Conservation (phyloP, 2,888 invertebrate species). For the Anagyrus pseudococci region DNA sequence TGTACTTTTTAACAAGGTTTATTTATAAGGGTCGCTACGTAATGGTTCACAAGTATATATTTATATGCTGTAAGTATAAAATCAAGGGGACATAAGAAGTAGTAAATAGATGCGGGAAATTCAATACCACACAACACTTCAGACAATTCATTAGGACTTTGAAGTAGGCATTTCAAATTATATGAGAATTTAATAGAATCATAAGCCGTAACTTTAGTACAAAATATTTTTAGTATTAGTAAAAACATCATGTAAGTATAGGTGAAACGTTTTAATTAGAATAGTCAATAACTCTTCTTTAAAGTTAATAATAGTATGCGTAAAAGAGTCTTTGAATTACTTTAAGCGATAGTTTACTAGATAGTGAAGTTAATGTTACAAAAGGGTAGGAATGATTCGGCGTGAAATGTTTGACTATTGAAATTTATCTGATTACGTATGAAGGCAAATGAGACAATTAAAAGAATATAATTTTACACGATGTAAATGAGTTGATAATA, state of each 20-base stretch:
- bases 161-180: slow-evolving; percentile 33
- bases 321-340: no score
- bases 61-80: slow-evolving; percentile 27
- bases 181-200: no score
- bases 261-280: neutral
- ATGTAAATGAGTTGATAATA: no score
- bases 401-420: no score
- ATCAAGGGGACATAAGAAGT: slow-evolving; percentile 20
- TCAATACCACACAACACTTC: slow-evolving; percentile 50
- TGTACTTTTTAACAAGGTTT: slow-evolving; percentile 28
- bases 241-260: neutral
- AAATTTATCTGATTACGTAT: no score
- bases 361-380: no score
- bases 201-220: neutral
- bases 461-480: no score
- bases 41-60: slow-evolving; percentile 58
- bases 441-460: no score
- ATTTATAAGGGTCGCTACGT: slow-evolving; percentile 55
- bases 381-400: no score
- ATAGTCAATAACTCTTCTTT: no score
- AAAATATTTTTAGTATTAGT: neutral
- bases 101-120: slow-evolving; percentile 45
- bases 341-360: no score
- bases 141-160: slow-evolving; percentile 18
- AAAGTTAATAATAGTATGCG: no score